A percentile compares a stretch with the other conserved stretches of the same genome.
Conservation (phyloP, 2,113 vertebrate species). For the Rhea pennata region DNA sequence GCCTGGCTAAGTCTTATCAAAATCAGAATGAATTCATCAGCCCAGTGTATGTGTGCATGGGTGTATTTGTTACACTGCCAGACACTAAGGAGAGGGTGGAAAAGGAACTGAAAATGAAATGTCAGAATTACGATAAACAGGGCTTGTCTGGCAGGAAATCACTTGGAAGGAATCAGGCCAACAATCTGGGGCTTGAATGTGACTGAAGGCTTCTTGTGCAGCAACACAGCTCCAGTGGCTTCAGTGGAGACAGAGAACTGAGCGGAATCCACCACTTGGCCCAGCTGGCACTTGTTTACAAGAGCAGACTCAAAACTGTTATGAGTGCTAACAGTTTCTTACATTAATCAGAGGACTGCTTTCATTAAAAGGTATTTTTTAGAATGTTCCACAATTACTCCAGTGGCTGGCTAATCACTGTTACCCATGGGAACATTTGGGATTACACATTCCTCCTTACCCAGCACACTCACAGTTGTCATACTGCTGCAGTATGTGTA, state of each 20-base stretch:
- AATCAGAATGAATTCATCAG: not conserved
- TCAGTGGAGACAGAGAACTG: not conserved
- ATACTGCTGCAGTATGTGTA: not conserved
- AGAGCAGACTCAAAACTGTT: not conserved
- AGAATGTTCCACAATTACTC: not conserved
- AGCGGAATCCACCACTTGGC: not conserved
- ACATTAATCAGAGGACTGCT: not conserved
- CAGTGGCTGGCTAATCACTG: not conserved
- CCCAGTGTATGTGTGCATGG: not conserved
- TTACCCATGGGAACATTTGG: not conserved
- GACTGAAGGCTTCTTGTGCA: conserved; percentile 28
- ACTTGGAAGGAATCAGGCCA: not conserved
- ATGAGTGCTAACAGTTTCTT: not conserved
- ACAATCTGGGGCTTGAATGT: conserved; percentile 9
- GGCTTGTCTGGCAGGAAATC: not conserved
- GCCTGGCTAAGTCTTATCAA: not conserved
- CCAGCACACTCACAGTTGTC: not conserved
- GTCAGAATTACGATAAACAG: conserved; percentile 22
- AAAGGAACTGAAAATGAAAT: not conserved
- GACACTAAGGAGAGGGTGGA: not conserved
- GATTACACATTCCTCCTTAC: accelerated
- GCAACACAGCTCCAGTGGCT: not conserved
- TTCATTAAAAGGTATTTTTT: not conserved
- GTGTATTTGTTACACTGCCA: not conserved
- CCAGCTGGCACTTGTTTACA: not conserved